These are phyloP conservation scores for Coreoperca whiteheadi DNA, from an alignment of 2,113 vertebrate genomes.

Conservation along the genomic window DNA sequence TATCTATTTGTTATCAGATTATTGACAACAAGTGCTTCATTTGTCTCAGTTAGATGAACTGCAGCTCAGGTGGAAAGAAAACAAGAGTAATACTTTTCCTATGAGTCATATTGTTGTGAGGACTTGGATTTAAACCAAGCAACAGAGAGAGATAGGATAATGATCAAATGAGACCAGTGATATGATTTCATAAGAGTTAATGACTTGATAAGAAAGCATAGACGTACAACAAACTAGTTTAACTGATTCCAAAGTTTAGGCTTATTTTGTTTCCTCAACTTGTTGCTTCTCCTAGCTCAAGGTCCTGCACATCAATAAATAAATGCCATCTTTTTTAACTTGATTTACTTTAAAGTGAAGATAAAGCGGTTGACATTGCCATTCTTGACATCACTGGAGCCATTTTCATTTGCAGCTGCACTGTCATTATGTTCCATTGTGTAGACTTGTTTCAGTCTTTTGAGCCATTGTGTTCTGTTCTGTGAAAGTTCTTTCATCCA, in stretches of 20 bases:
- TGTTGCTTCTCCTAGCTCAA: neutral
- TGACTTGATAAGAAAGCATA: neutral
- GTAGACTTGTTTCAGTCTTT: neutral
- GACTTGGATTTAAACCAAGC: neutral
- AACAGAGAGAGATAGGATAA: constrained; percentile 2
- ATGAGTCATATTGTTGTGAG: constrained; percentile 42
- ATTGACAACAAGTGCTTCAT: constrained; percentile 43
- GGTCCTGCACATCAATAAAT: neutral
- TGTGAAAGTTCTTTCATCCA: neutral
- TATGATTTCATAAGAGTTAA: constrained; percentile 14
- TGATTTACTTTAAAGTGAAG: neutral
- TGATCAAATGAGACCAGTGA: neutral
- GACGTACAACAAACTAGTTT: neutral
- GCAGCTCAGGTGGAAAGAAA: constrained; percentile 34
- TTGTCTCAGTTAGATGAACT: constrained; percentile 21
- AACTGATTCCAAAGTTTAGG: neutral
- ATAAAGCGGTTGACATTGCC: neutral
- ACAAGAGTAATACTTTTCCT: constrained; percentile 14
- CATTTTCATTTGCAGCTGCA: neutral
- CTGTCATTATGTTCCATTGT: neutral
- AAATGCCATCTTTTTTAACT: neutral
- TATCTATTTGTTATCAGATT: constrained; percentile 63
- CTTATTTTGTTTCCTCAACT: no score
- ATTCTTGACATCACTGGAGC: neutral
- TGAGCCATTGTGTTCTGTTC: neutral